Percentiles rank a stretch among this genome's conserved stretches.
phyloP scores from a whole-genome alignment of 2,888 invertebrate genomes.

The Drosophila leonis region DNA sequence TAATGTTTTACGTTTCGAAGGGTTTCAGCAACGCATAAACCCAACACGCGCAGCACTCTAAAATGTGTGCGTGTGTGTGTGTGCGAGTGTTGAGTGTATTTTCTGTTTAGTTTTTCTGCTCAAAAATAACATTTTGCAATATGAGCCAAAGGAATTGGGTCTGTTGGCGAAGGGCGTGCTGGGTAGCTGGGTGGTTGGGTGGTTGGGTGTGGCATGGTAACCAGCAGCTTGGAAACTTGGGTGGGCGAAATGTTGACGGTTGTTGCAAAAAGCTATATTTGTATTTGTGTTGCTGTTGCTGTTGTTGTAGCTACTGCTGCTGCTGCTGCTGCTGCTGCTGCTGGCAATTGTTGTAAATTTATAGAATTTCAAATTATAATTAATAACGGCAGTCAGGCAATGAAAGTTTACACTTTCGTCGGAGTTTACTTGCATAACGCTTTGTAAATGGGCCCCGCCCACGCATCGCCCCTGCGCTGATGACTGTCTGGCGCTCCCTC shows the following conservation, averaged over 20 bases:
- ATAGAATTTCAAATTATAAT: conserved; percentile 78
- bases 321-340: conserved; percentile 16
- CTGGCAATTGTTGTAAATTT: conserved; percentile 63
- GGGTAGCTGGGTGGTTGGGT: not conserved
- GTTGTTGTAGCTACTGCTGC: conserved; percentile 9
- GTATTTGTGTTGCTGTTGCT: conserved; percentile 24
- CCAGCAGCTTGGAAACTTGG: conserved; percentile 39
- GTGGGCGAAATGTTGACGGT: conserved; percentile 44
- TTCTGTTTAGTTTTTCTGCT: conserved; percentile 52
- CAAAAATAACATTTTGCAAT: conserved; percentile 52
- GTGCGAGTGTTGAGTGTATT: conserved; percentile 22
- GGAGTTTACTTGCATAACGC: conserved; percentile 30
- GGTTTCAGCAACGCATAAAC: conserved; percentile 19
- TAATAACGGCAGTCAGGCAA: conserved; percentile 67
- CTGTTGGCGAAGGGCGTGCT: not conserved
- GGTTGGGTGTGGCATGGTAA: conserved; percentile 13
- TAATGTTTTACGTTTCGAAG: not conserved
- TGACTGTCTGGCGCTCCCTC: conserved; percentile 19
- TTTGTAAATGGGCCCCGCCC: conserved; percentile 7
- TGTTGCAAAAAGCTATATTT: conserved; percentile 19
- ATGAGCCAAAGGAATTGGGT: conserved; percentile 38
- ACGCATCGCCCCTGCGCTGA: not conserved
- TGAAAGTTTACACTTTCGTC: conserved; percentile 58
- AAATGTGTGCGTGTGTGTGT: conserved; percentile 4
- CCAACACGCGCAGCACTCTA: conserved; percentile 16